These are phyloP conservation scores for Amblyopsis hoosieri DNA, from an alignment of 2,797 vertebrate species.

Conservation along the genomic window DNA sequence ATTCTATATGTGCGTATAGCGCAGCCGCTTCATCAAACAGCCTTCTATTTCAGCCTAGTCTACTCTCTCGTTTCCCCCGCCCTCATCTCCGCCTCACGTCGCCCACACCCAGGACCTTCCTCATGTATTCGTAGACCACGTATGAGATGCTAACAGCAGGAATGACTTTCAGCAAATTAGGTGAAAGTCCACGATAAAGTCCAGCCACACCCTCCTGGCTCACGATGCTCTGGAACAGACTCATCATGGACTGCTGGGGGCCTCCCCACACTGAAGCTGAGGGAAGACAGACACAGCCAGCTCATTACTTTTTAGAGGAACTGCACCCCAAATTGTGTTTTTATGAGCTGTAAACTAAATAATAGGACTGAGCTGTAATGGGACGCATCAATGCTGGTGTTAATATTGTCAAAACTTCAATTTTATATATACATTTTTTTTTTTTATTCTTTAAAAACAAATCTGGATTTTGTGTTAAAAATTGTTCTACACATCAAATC, in stretches of 20 bases:
- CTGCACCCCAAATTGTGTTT: too few relatives aligned
- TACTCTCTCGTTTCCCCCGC: conserved; percentile 47
- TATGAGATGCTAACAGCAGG: conserved; percentile 98
- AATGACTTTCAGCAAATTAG: conserved; percentile 98
- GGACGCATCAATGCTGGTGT: too few relatives aligned
- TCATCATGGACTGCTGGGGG: conserved; percentile 87
- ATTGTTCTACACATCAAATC: too few relatives aligned
- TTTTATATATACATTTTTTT: too few relatives aligned
- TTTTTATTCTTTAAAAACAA: too few relatives aligned
- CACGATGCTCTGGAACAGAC: conserved; percentile 85
- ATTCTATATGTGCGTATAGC: conserved; percentile 20
- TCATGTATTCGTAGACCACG: conserved; percentile 94
- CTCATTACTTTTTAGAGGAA: too few relatives aligned
- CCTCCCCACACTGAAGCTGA: conserved; percentile 84
- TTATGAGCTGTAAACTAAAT: too few relatives aligned
- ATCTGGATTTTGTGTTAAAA: too few relatives aligned
- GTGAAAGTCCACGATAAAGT: conserved; percentile 94
- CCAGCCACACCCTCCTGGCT: conserved; percentile 88
- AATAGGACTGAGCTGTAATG: too few relatives aligned
- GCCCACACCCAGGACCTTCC: conserved; percentile 85
- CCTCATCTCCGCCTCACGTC: conserved; percentile 26
- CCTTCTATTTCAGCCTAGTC: conserved; percentile 28
- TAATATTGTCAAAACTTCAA: too few relatives aligned
- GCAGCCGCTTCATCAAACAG: not conserved
- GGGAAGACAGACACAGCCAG: conserved; percentile 2